These are phyloP conservation scores for Sebastes kiyomatsui DNA, from an alignment of 2,797 vertebrate genomes.

Conservation along the genomic window DNA sequence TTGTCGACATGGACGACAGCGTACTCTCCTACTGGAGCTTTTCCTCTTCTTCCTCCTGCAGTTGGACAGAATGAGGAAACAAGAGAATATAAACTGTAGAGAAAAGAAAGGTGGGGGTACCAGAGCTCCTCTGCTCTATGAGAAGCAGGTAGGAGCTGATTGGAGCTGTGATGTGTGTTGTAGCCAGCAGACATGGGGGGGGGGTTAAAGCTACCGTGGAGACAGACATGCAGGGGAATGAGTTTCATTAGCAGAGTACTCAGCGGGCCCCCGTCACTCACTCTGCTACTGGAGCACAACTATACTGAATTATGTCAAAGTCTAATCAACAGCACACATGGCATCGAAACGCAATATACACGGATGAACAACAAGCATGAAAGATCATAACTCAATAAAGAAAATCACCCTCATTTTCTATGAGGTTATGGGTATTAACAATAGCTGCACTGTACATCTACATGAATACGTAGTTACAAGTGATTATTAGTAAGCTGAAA, in stretches of 20 bases:
- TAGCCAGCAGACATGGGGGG: constrained; percentile 4
- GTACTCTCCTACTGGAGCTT: not conserved
- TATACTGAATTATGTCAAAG: not conserved
- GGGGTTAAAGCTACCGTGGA: constrained; percentile 52
- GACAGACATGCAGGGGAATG: constrained; percentile 70
- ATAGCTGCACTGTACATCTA: not conserved
- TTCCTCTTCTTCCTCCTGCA: not conserved
- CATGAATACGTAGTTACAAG: not conserved
- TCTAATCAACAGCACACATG: constrained; percentile 20
- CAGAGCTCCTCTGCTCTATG: constrained; percentile 25
- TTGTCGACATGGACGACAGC: constrained; percentile 5
- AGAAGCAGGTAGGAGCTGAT: constrained; percentile 44
- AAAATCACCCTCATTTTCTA: not conserved
- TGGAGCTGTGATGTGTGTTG: constrained; percentile 21
- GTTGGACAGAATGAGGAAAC: not conserved
- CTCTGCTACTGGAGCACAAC: constrained; percentile 53
- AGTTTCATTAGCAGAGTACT: constrained; percentile 68
- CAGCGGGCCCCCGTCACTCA: constrained; percentile 64
- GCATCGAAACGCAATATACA: not conserved
- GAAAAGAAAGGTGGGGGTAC: not conserved
- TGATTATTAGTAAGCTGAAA: not conserved
- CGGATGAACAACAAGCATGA: not conserved
- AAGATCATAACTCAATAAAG: not conserved
- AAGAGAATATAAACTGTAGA: not conserved
- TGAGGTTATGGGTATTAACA: not conserved